Conservation (phyloP, 2,888 invertebrate species). For the Charanyca ferruginea region DNA sequence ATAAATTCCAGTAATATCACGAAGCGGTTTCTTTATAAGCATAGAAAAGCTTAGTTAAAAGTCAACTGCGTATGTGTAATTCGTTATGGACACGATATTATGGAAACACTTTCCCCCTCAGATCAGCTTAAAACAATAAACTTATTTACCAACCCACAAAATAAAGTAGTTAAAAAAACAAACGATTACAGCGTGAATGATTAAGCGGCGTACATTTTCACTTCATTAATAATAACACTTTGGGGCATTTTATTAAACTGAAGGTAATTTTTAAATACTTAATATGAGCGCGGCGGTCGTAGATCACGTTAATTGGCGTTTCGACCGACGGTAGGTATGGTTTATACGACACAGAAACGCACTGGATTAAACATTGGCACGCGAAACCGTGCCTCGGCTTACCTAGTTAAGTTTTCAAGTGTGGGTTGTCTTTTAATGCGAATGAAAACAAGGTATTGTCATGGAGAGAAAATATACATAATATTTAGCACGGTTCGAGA, state of each 20-base stretch:
- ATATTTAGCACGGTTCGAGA: too few relatives aligned
- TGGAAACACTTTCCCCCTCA: constrained; percentile 17
- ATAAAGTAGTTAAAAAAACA: constrained; percentile 62
- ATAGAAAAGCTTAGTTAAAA: background rate
- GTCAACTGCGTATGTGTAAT: background rate
- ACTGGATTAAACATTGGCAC: constrained; percentile 80
- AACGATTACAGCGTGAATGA: constrained; percentile 76
- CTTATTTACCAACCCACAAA: constrained; percentile 57
- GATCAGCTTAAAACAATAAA: constrained; percentile 49
- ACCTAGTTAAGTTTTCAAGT: constrained; percentile 45
- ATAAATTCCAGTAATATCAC: background rate
- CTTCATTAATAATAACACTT: constrained; percentile 88
- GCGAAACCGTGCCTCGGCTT: constrained; percentile 68
- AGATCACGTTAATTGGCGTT: constrained; percentile 89
- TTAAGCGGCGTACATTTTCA: constrained; percentile 83
- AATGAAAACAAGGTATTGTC: constrained; percentile 10
- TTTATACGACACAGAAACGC: constrained; percentile 78
- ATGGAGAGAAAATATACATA: background rate
- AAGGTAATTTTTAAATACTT: constrained; percentile 86
- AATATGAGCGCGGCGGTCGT: constrained; percentile 81
- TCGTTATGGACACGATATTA: background rate
- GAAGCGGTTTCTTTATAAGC: background rate
- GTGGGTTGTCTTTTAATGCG: constrained; percentile 35
- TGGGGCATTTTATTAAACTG: constrained; percentile 84
- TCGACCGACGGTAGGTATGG: constrained; percentile 76